A percentile compares a stretch with the other conserved stretches of the same genome.
Evolutionary conservation across 23 tunicate species (phyloP).

Genomic region (Aplidium turbinatum): DNA sequence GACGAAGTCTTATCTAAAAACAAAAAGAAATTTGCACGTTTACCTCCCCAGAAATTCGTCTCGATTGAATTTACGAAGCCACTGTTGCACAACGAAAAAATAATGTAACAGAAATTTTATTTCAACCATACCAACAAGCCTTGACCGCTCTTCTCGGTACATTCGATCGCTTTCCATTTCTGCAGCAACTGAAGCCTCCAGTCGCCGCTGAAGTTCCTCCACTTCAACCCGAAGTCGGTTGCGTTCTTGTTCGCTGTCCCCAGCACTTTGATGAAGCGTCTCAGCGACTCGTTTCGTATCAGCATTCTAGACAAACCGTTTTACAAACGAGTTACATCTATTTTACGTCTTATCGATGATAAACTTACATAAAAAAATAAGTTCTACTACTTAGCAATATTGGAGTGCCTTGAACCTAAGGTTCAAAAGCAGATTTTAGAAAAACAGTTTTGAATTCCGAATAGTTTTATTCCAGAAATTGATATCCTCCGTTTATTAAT

Average conservation of each 20-base stretch:
- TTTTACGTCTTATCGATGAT: neutral
- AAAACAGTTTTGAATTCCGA: no score
- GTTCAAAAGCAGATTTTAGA: no score
- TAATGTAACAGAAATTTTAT: no score
- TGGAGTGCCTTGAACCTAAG: no score
- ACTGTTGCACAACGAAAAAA: no score
- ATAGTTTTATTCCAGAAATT: no score
- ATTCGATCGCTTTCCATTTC: conserved; percentile 2
- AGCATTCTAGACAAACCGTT: conserved; percentile 40
- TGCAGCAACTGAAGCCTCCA: neutral
- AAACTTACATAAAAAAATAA: neutral
- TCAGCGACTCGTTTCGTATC: conserved; percentile 47
- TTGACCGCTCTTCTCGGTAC: conserved; percentile 32
- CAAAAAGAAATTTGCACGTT: no score
- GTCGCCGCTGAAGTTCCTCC: conserved; percentile 21
- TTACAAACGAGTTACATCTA: neutral
- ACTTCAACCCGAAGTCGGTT: conserved; percentile 10
- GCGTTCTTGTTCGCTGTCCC: conserved; percentile 13
- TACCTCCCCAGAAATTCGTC: no score
- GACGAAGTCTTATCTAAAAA: no score
- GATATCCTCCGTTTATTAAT: no score
- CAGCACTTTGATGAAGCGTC: conserved; percentile 52
- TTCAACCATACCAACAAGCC: conserved; percentile 32
- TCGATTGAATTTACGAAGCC: no score
- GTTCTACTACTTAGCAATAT: no score